Conservation (phyloP, 2,797 vertebrate species). For the Rhinogobio ventralis region DNA sequence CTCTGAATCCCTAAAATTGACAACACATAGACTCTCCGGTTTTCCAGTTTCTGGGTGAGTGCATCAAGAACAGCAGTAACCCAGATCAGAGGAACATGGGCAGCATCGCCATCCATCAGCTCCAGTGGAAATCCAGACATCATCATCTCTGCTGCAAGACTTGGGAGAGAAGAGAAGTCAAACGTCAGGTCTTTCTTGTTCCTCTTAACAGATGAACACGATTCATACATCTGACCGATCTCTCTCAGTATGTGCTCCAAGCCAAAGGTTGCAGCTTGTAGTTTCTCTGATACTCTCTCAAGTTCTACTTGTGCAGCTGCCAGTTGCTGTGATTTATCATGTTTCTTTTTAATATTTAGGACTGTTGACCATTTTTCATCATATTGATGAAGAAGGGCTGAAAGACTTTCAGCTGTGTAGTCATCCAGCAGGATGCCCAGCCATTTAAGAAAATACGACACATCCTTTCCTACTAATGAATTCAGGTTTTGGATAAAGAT, state of each 20-base stretch:
- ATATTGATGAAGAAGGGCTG: constrained; percentile 59
- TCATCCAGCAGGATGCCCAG: not conserved
- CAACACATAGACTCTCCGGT: constrained; percentile 72
- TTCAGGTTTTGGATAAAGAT: not conserved
- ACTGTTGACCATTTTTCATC: constrained; percentile 66
- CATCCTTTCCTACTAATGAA: accelerated
- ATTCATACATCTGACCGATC: constrained; percentile 5
- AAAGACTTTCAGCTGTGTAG: constrained; percentile 42
- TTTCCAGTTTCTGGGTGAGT: constrained; percentile 67
- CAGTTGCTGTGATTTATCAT: not conserved
- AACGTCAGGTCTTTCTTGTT: not conserved
- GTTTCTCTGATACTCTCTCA: not conserved
- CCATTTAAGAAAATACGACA: constrained; percentile 18
- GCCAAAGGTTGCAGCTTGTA: constrained; percentile 24
- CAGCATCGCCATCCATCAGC: constrained; percentile 58
- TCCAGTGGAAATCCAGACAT: constrained; percentile 9
- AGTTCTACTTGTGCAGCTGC: not conserved
- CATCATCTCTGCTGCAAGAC: constrained; percentile 20
- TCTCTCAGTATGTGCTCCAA: constrained; percentile 28
- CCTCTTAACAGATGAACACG: not conserved
- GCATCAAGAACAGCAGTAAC: constrained; percentile 68
- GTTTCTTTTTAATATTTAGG: constrained; percentile 3
- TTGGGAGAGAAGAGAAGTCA: not conserved
- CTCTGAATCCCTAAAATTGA: constrained; percentile 74
- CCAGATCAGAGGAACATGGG: constrained; percentile 72